Evolutionary conservation across 2,888 invertebrate genomes (phyloP).

Genomic region (Drosophila neutralis): DNA sequence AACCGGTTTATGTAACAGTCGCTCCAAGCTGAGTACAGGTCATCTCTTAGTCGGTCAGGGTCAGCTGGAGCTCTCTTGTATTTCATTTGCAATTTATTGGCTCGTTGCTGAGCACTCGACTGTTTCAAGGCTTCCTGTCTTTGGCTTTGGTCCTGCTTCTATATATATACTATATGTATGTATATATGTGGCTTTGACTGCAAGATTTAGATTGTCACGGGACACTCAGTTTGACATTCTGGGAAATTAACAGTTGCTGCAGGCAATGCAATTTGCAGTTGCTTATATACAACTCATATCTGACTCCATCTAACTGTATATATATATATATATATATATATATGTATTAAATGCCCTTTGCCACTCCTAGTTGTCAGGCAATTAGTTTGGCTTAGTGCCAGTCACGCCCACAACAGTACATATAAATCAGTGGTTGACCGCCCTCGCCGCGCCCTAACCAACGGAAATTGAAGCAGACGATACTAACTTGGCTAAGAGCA

Average conservation of each 20-base stretch:
- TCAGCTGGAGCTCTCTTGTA: conserved; percentile 19
- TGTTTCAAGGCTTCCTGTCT: conserved; percentile 1
- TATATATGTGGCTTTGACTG: conserved; percentile 6
- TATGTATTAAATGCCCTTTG: not conserved
- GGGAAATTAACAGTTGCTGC: conserved; percentile 50
- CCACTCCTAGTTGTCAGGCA: conserved; percentile 12
- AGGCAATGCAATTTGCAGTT: conserved; percentile 4
- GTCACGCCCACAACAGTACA: conserved; percentile 30
- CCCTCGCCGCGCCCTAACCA: not conserved
- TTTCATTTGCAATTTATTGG: conserved; percentile 67
- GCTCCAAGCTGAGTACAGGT: not conserved
- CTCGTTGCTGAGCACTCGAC: conserved; percentile 11
- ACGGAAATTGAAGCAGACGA: not conserved
- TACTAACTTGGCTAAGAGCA: not conserved
- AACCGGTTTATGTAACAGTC: not conserved
- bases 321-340: not conserved
- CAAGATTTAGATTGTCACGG: conserved; percentile 12
- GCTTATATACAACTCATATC: not conserved
- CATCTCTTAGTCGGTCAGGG: conserved; percentile 2
- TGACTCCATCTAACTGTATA: not conserved
- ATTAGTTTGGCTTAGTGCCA: conserved; percentile 24
- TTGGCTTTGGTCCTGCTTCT: conserved; percentile 3
- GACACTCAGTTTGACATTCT: conserved; percentile 50
- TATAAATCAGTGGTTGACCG: conserved; percentile 5
- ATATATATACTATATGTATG: not conserved